Evolutionary conservation across 2,113 vertebrate genomes (phyloP).

Genomic region (Lepus timidus): DNA sequence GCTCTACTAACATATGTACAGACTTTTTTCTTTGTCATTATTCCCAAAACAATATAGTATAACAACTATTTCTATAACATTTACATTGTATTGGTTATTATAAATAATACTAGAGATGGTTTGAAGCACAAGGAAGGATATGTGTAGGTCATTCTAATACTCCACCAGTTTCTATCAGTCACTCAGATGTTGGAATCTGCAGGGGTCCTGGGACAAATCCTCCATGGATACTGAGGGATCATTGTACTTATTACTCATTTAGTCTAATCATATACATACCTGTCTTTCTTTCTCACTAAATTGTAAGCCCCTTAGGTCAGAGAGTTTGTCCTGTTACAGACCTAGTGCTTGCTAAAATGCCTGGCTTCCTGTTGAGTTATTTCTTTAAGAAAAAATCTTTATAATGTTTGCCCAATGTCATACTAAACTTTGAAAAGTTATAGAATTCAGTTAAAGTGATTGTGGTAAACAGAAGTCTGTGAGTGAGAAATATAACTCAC

Average conservation of each 20-base stretch:
- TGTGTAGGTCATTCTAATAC: too few species aligned
- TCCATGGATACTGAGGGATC: too few species aligned
- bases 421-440: slow-evolving; percentile 38
- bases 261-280: not conserved
- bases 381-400: not conserved
- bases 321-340: not conserved
- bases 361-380: not conserved
- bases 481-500: not conserved
- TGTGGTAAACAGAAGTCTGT: slow-evolving; percentile 5
- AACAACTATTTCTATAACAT: too few species aligned
- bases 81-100: too few species aligned
- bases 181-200: too few species aligned
- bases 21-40: too few species aligned
- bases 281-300: not conserved
- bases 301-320: not conserved
- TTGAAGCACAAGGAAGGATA: too few species aligned
- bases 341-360: not conserved
- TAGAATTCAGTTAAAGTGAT: slow-evolving; percentile 44
- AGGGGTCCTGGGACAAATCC: too few species aligned
- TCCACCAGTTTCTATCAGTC: too few species aligned
- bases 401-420: not conserved
- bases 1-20: too few species aligned
- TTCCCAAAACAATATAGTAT: too few species aligned
- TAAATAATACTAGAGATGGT: too few species aligned
- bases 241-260: not conserved